These are phyloP conservation scores for Rapana venosa DNA, from an alignment of 2,888 invertebrate genomes.

Conservation along the genomic window DNA sequence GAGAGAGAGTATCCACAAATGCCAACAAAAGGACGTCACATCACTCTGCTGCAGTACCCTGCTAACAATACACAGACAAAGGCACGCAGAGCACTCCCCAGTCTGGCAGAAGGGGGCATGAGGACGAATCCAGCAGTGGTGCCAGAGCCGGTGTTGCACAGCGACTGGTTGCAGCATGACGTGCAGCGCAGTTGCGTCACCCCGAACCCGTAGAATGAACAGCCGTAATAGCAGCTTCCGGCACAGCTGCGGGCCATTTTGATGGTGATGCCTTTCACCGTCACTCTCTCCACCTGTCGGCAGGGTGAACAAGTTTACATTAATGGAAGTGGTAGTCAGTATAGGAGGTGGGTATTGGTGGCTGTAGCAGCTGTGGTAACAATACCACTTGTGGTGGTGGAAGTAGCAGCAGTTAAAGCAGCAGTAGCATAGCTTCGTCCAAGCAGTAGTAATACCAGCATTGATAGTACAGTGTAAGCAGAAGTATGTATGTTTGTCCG, in stretches of 20 bases:
- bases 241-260: constrained; percentile 61
- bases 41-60: not conserved
- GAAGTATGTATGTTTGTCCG: too few species aligned
- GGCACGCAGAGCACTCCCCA: not conserved
- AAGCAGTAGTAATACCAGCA: too few species aligned
- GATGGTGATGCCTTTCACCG: constrained; percentile 59
- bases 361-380: too few species aligned
- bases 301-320: too few species aligned
- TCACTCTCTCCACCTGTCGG: constrained; percentile 60
- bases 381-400: too few species aligned
- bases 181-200: constrained; percentile 63
- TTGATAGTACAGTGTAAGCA: too few species aligned
- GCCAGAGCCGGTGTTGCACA: constrained; percentile 58
- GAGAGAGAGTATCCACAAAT: not conserved
- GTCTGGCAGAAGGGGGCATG: not conserved
- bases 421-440: too few species aligned
- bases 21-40: not conserved
- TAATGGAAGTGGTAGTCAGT: too few species aligned
- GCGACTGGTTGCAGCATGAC: constrained; percentile 59
- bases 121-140: not conserved
- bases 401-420: too few species aligned
- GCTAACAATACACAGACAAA: not conserved
- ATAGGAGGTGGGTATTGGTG: too few species aligned
- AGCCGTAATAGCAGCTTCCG: constrained; percentile 62
- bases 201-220: constrained; percentile 60